These are phyloP conservation scores for Pseudomugil gertrudae DNA, from an alignment of 2,797 vertebrate species.

Conservation along the genomic window DNA sequence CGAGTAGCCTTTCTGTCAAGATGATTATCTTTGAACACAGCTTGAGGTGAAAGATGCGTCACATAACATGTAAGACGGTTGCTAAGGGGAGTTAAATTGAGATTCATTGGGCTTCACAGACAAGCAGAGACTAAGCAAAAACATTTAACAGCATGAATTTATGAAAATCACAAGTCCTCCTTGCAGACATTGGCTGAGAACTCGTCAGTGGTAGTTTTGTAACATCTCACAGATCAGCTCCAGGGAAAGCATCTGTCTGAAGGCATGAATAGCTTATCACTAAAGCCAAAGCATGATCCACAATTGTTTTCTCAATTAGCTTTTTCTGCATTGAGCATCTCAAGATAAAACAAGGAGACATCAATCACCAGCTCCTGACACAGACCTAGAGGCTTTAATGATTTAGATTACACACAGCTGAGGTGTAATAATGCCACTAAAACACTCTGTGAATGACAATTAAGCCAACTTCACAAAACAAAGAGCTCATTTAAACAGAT, in stretches of 20 bases:
- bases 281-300: constrained; percentile 16
- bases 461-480: constrained; percentile 11
- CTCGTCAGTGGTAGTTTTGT: constrained; percentile 18
- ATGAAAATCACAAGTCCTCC: constrained; percentile 33
- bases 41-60: constrained; percentile 61
- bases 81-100: constrained; percentile 44
- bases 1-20: constrained; percentile 70
- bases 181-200: constrained; percentile 11
- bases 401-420: constrained; percentile 22
- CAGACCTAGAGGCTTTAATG: constrained; percentile 16
- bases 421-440: constrained; percentile 8
- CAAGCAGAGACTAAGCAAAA: constrained; percentile 17
- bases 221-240: constrained; percentile 29
- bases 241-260: constrained; percentile 24
- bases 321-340: constrained; percentile 13
- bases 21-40: constrained; percentile 63
- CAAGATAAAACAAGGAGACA: constrained; percentile 18
- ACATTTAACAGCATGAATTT: constrained; percentile 38
- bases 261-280: constrained; percentile 30
- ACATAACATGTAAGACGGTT: constrained; percentile 54
- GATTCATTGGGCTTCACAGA: constrained; percentile 14
- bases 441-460: constrained; percentile 22
- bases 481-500: constrained; percentile 40
- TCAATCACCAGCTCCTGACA: constrained; percentile 27
- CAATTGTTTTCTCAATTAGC: constrained; percentile 42